Percentiles rank a stretch among this genome's conserved stretches.
Conservation (phyloP, 2,797 vertebrate species). For the Hippoglossus hippoglossus region DNA sequence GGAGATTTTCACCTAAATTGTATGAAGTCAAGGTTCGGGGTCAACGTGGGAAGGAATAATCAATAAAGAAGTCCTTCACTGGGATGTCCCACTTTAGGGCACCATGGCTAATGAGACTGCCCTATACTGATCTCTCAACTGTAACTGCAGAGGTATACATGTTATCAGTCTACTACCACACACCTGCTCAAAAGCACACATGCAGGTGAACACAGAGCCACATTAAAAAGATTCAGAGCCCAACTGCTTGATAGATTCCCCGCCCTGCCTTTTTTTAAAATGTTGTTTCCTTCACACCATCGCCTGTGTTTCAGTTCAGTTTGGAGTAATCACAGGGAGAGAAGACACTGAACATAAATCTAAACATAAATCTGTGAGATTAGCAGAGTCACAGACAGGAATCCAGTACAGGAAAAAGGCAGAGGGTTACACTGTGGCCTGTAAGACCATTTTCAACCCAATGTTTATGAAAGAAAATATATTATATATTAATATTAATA, state of each 20-base stretch:
- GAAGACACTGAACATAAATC: slow-evolving; percentile 29
- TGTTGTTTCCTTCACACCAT: slow-evolving; percentile 2
- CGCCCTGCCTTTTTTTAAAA: background rate
- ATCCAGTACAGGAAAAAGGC: background rate
- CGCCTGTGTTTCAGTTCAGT: slow-evolving; percentile 4
- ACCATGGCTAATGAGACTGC: slow-evolving; percentile 38
- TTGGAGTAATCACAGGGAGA: slow-evolving; percentile 25
- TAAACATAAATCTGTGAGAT: slow-evolving; percentile 20
- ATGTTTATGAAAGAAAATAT: no score
- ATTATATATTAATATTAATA: background rate
- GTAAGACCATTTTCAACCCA: background rate
- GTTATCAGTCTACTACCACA: slow-evolving; percentile 2
- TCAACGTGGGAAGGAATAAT: slow-evolving; percentile 53
- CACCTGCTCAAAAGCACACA: background rate
- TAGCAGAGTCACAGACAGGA: background rate
- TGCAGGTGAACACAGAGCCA: background rate
- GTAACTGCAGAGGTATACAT: slow-evolving; percentile 18
- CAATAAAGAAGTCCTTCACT: slow-evolving; percentile 30
- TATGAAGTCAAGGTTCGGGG: slow-evolving; percentile 55
- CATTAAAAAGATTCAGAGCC: slow-evolving; percentile 13
- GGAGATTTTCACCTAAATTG: slow-evolving; percentile 13
- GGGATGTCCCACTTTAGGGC: slow-evolving; percentile 33
- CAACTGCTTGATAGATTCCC: slow-evolving; percentile 10
- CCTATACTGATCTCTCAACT: slow-evolving; percentile 25
- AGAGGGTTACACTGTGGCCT: background rate